Evolutionary conservation across 1,140 invertebrate species (phyloP), one percentile per base, ranked within the genome.

Genomic region (Pseudomyrmex gracilis): DNA sequence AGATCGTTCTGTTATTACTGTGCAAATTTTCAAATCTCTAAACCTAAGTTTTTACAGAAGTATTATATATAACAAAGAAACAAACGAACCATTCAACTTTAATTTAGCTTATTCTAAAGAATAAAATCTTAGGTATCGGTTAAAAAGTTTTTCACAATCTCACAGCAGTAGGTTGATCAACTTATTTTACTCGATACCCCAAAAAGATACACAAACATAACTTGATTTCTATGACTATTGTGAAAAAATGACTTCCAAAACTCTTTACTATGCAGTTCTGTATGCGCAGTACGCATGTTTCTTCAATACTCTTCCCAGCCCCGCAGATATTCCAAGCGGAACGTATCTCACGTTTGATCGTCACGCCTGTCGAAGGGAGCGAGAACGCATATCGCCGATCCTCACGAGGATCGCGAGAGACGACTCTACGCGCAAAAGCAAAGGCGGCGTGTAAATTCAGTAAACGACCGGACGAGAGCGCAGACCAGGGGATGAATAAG

Each of bases 381-480:
- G 76, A 43, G 76, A 43, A 43, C 22, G n/a, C 22, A 66, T 34
- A 34, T 60, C 43, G 53, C 20, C 47, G 76, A 70, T 70, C 66
- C 66, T 80, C 20, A 71, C 76, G 58, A 61, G 34, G 73, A 76
- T 76, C 34, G 47, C 60, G 12, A 47, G 57, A 55, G 64, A 51
- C n/a, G 34, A 34, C 22, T 67, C 66, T 20, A 15, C 43, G 66
- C 47, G 53, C 58, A 47, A 47, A 17, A 10, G 76, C 43, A 51
- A 70, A 87, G 61, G 78, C 85, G 34, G 70, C 68, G 55, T 51
- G 61, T 12, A 57, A 60, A 78, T 45, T 66, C 67, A 63, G 22
- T 71, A 85, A 34, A 87, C 66, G 73, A 86, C 45, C 76, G 71
- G 63, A 73, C n/a, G 55, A 73, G 73, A 73, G 10, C 13, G 43